A percentile compares a stretch with the other conserved stretches of the same genome.
These are phyloP conservation scores for Amazona ochrocephala DNA, from an alignment of 2,797 vertebrate species.

Conservation along the genomic window DNA sequence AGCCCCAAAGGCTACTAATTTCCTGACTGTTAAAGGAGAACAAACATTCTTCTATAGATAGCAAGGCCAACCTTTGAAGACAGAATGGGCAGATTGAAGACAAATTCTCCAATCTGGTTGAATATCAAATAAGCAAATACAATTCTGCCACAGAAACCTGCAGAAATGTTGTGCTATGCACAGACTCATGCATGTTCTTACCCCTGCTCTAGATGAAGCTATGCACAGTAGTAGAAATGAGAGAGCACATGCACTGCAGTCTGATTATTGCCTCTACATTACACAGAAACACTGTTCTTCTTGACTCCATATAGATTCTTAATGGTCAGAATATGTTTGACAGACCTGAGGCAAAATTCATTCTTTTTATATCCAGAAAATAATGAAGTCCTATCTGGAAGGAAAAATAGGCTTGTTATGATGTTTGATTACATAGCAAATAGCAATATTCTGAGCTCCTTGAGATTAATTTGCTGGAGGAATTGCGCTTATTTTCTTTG, in stretches of 20 bases:
- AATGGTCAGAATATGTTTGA: not conserved
- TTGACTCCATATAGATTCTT: not conserved
- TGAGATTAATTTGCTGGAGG: not conserved
- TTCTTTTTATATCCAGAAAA: not conserved
- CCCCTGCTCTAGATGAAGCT: not conserved
- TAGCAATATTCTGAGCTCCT: not conserved
- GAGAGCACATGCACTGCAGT: not conserved
- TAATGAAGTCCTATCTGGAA: not conserved
- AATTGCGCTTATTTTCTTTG: not conserved
- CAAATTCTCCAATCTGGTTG: not conserved
- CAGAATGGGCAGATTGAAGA: not conserved
- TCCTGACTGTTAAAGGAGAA: constrained; percentile 14
- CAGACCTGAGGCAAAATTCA: constrained; percentile 9
- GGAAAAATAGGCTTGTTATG: not conserved
- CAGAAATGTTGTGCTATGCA: not conserved
- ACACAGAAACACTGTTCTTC: not conserved
- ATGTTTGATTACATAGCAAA: not conserved
- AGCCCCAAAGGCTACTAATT: not conserved
- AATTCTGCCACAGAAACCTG: not conserved
- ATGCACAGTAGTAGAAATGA: not conserved
- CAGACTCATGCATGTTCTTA: not conserved
- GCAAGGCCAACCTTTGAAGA: not conserved
- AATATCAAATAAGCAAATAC: not conserved
- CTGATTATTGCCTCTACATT: not conserved
- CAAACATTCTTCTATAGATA: not conserved